Evolutionary conservation across 2,113 vertebrate species (phyloP).

Genomic region (Lepidothrix coronata): DNA sequence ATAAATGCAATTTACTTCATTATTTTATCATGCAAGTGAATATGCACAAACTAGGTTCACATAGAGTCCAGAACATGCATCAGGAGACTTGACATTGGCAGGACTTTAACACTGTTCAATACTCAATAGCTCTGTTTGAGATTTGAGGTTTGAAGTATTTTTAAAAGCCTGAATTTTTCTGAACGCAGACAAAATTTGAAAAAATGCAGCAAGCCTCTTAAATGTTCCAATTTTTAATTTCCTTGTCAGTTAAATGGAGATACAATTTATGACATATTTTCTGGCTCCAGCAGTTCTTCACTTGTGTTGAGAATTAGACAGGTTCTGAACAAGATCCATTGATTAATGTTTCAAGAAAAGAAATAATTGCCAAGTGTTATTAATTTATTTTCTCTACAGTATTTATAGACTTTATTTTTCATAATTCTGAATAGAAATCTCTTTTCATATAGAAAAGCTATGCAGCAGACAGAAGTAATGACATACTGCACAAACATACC

Average conservation of each 20-base stretch:
- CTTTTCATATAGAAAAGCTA: slow-evolving; percentile 6
- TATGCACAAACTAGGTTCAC: neutral
- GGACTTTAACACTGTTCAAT: neutral
- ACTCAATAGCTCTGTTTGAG: neutral
- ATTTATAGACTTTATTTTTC: neutral
- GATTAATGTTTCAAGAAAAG: slow-evolving; percentile 9
- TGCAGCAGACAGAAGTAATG: slow-evolving; percentile 5
- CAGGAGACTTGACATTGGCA: neutral
- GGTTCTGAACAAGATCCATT: neutral
- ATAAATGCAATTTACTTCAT: neutral
- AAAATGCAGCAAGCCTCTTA: neutral
- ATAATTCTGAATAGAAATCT: neutral
- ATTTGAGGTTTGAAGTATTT: neutral
- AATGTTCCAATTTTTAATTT: neutral
- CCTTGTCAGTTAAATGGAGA: neutral
- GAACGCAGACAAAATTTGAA: neutral
- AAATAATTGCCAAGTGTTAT: slow-evolving; percentile 20
- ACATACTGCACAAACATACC: neutral
- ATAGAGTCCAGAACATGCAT: neutral
- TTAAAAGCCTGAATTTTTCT: neutral
- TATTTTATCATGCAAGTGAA: neutral
- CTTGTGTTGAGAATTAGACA: neutral
- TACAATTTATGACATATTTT: neutral
- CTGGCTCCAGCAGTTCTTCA: neutral
- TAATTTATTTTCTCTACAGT: neutral